A percentile compares a stretch with the other conserved stretches of the same genome.
Evolutionary conservation across 2,888 invertebrate species (phyloP).

Genomic region (Oxyscelio sp.): DNA sequence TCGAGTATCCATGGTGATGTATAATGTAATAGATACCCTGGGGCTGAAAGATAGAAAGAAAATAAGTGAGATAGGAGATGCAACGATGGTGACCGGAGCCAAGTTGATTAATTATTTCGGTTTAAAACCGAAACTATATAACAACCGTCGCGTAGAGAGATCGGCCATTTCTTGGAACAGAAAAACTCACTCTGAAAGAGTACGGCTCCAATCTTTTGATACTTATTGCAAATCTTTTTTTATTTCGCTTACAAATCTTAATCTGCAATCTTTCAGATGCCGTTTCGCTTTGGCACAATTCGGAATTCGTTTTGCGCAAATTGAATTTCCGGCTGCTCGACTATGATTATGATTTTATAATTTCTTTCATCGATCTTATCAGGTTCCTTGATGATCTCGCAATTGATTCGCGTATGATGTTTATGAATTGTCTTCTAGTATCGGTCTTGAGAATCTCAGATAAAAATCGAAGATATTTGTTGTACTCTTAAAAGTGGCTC

Average conservation of each 20-base stretch:
- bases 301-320: constrained; percentile 21
- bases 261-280: constrained; percentile 15
- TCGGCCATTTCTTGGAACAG: constrained; percentile 83
- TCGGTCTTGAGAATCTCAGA: constrained; percentile 78
- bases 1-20: too few species aligned
- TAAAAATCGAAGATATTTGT: constrained; percentile 84
- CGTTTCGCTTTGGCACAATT: constrained; percentile 2
- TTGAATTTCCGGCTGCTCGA: not conserved
- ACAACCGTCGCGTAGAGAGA: constrained; percentile 80
- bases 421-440: constrained; percentile 80
- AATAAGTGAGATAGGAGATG: too few species aligned
- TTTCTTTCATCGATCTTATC: constrained; percentile 52
- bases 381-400: constrained; percentile 67
- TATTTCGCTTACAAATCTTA: constrained; percentile 29
- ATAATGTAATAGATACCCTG: too few species aligned
- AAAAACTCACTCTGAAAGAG: constrained; percentile 80
- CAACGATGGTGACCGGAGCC: too few species aligned
- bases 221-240: constrained; percentile 30
- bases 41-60: too few species aligned
- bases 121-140: constrained; percentile 83
- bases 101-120: constrained; percentile 87
- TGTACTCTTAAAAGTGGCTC: constrained; percentile 80
- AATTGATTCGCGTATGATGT: constrained; percentile 60
- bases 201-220: constrained; percentile 33
- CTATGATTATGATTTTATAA: constrained; percentile 5